These are phyloP conservation scores for Listronotus bonariensis DNA, from an alignment of 1,140 invertebrate genomes.

Conservation along the genomic window DNA sequence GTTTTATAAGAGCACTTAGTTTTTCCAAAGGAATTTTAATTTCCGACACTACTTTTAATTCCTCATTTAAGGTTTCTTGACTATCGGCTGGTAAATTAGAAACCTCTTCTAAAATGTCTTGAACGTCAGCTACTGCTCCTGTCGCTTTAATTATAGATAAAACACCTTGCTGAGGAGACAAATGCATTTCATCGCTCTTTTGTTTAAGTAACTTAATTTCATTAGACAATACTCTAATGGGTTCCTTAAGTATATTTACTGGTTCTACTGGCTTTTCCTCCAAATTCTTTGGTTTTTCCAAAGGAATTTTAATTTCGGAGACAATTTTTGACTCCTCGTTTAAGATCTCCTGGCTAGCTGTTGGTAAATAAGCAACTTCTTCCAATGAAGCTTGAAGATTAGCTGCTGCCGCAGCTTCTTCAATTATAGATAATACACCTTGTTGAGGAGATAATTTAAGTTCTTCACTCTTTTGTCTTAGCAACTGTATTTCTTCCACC, in stretches of 20 bases:
- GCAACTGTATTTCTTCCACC: too few species aligned
- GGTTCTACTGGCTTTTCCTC: not conserved
- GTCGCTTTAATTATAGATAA: constrained; percentile 26
- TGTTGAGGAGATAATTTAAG: not conserved
- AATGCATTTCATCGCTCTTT: not conserved
- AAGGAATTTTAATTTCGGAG: constrained; percentile 20
- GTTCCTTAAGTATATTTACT: not conserved
- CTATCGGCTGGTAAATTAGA: not conserved
- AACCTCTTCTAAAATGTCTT: constrained; percentile 3
- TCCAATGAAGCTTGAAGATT: constrained; percentile 5
- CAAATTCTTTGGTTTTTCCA: not conserved
- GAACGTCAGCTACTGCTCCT: constrained; percentile 11
- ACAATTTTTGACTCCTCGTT: not conserved
- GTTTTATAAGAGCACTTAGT: constrained; percentile 14
- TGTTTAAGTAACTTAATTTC: constrained; percentile 18
- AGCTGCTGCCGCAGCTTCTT: not conserved
- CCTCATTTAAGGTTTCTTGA: not conserved
- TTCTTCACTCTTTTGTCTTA: not conserved
- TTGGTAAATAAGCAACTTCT: not conserved
- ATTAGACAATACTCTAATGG: constrained; percentile 2
- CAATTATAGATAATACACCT: not conserved
- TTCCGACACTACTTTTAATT: constrained; percentile 12
- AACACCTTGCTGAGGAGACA: constrained; percentile 31
- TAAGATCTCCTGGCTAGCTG: too few species aligned
- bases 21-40: constrained; percentile 33